Base-by-base conservation (phyloP, 2,888 invertebrate genomes). In the Lochmaea crataegi region DNA sequence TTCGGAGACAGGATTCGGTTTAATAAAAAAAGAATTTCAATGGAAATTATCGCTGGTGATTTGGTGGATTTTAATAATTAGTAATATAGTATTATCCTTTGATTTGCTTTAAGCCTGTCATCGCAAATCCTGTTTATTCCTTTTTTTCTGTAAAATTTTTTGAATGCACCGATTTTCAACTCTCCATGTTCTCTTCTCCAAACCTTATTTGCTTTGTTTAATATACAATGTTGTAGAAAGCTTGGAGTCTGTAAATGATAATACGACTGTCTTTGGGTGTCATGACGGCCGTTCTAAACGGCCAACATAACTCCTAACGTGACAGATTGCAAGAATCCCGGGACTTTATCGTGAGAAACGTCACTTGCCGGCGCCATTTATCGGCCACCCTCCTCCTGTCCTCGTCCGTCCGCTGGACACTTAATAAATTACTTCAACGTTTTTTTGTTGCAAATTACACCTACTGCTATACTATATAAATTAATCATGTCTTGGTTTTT, bases 341-440 rank as follows among this genome's bases (percentile, higher is more conserved):
- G 53, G 65, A 65, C 38, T 65, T 32, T 16, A 65, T 65, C 65
- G 65, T 65, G 65, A 53, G 65, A 65, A 65, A 56, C 32, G 53
- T 65, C 65, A 65, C 53, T 51, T 65, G 53, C 65, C 56, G 16
- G 7, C 18, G 0, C 38, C 53, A 56, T 53, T 65, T 56, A 56
- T 65, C 56, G 65, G 41, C 53, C 56, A 32, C 41, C 53, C 22
- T 65, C 53, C 48, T 11, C 16, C 45, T 45, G 32, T 18, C 26
- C n/a, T 42, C 14, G 53, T 65, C 53, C 26, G 10, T 56, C 38
- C 16, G 42, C 14, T 12, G 65, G 65, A 65, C 65, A 56, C 38
- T 53, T 56, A 53, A 64, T 48, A 18, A 64, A 65, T 38, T 51
- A 53, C 51, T 22, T 16, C 53, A 16, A 53, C 65, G n/a, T 64